Conservation (phyloP, 2,113 vertebrate genomes). For the Dipodomys merriami region DNA sequence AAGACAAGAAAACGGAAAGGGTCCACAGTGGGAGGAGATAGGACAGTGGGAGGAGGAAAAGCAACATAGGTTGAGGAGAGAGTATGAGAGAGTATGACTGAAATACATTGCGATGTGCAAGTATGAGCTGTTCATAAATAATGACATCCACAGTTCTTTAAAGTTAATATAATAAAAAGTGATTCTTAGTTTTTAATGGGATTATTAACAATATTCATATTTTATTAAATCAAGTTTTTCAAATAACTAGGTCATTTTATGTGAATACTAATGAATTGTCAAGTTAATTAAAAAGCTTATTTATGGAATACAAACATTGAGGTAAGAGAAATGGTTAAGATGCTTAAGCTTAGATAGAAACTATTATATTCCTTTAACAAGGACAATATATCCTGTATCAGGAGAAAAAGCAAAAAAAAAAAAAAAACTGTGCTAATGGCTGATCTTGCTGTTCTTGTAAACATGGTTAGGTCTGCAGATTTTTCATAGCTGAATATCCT, state of each 20-base stretch:
- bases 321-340: neutral
- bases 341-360: neutral
- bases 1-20: no score
- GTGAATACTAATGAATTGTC: neutral
- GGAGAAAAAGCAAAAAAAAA: slow-evolving; percentile 3
- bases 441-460: slow-evolving; percentile 24
- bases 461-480: slow-evolving; percentile 13
- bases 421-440: neutral
- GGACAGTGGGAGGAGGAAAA: no score
- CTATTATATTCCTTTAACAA: neutral
- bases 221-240: neutral
- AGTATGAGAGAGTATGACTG: no score
- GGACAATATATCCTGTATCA: neutral
- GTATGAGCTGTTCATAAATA: no score
- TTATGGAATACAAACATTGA: neutral
- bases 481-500: slow-evolving; percentile 49
- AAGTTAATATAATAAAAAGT: neutral
- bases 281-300: neutral
- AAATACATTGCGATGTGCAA: no score
- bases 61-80: no score
- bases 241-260: neutral
- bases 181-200: neutral
- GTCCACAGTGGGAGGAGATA: no score
- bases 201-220: neutral
- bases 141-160: no score